phyloP scores from a whole-genome alignment of 2,113 vertebrate species.

The Podocnemis expansa region DNA sequence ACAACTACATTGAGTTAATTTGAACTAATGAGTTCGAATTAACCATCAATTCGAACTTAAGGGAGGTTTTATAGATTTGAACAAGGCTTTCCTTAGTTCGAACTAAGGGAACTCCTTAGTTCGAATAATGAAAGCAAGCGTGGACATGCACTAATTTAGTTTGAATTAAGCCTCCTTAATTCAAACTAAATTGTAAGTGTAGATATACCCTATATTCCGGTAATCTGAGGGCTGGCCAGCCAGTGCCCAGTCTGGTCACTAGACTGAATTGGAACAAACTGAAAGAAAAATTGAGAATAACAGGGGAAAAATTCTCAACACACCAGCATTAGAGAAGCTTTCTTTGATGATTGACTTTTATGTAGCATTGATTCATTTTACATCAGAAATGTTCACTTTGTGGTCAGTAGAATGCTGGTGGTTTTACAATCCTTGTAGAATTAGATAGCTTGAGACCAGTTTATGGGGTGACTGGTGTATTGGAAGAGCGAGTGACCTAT shows the following conservation, averaged over 20 bases:
- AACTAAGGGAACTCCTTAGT: too few species aligned
- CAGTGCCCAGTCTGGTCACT: neutral
- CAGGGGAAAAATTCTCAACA: neutral
- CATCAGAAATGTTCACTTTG: neutral
- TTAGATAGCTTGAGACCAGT: neutral
- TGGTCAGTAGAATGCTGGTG: neutral
- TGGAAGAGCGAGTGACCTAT: neutral
- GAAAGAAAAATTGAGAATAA: neutral
- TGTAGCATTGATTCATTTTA: neutral
- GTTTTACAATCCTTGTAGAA: neutral
- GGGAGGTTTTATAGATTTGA: too few species aligned
- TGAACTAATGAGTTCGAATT: too few species aligned
- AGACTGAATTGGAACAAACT: neutral
- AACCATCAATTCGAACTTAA: too few species aligned
- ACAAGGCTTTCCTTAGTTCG: too few species aligned
- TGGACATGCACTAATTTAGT: too few species aligned
- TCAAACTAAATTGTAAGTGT: too few species aligned
- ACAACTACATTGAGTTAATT: too few species aligned
- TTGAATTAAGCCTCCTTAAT: too few species aligned
- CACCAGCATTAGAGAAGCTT: neutral
- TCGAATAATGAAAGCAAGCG: too few species aligned
- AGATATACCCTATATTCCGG: too few species aligned
- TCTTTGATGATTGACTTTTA: neutral
- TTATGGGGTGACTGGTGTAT: neutral
- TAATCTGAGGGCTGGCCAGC: neutral